These are phyloP conservation scores for Dryococelus australis DNA, from an alignment of 2,888 invertebrate genomes.

Conservation along the genomic window DNA sequence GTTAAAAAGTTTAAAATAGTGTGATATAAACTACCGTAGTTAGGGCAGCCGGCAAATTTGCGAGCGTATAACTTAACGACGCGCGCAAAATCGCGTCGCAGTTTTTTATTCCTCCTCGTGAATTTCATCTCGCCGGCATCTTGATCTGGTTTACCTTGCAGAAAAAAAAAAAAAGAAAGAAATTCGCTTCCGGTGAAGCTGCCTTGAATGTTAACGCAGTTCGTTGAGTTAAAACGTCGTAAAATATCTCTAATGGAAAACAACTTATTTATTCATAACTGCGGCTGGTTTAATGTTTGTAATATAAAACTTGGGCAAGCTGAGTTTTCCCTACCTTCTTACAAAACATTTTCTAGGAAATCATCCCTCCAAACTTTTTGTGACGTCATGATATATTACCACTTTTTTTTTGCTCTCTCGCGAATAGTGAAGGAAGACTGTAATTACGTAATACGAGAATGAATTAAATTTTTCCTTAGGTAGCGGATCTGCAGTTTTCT, in stretches of 20 bases:
- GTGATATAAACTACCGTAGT: neutral
- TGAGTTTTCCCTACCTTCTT: neutral
- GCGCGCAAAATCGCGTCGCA: neutral
- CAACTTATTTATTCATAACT: neutral
- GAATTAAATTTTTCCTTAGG: too few relatives aligned
- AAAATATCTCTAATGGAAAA: neutral
- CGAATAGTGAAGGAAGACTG: too few relatives aligned
- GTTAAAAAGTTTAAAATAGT: neutral
- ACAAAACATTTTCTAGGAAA: neutral
- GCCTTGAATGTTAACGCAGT: neutral
- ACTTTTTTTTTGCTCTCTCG: too few relatives aligned
- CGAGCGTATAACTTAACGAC: neutral
- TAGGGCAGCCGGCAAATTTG: neutral
- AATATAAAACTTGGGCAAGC: neutral
- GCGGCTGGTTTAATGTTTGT: too few relatives aligned
- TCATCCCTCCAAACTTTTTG: neutral
- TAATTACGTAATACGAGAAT: too few relatives aligned
- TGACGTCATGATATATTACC: too few relatives aligned
- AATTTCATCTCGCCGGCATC: neutral
- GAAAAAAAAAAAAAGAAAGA: neutral
- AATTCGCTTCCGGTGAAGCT: constrained; percentile 8
- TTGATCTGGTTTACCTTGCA: neutral
- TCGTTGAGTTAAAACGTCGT: neutral
- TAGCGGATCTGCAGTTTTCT: too few relatives aligned
- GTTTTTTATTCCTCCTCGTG: neutral